These are phyloP conservation scores for Epinephelus awoara DNA, from an alignment of 2,797 vertebrate genomes.

Conservation along the genomic window DNA sequence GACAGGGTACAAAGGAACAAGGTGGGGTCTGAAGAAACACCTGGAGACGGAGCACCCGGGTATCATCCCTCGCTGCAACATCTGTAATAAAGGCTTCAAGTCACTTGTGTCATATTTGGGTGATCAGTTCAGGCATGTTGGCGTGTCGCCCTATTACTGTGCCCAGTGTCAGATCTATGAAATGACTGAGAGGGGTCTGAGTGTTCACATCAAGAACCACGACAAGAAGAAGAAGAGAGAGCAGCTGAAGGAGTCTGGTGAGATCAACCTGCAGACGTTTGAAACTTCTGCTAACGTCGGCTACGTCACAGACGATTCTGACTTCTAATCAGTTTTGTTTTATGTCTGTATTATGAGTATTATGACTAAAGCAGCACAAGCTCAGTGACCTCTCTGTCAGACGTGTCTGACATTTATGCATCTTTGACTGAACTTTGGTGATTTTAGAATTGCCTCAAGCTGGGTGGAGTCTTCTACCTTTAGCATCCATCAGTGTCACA, in stretches of 20 bases:
- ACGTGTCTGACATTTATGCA: conserved; percentile 2
- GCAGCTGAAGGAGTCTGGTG: not conserved
- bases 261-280: not conserved
- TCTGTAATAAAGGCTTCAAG: conserved; percentile 63
- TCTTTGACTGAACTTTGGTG: conserved; percentile 1
- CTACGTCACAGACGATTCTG: conserved; percentile 55
- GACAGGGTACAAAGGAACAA: conserved; percentile 22
- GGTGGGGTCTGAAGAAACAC: conserved; percentile 58
- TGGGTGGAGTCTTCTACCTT: too few species aligned
- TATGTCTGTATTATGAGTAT: not conserved
- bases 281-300: not conserved
- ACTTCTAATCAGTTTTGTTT: conserved; percentile 41
- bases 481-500: not conserved
- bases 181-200: conserved; percentile 68
- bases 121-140: conserved; percentile 72
- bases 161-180: conserved; percentile 73
- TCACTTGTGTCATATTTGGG: conserved; percentile 56
- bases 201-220: conserved; percentile 66
- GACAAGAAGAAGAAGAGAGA: conserved; percentile 38
- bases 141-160: conserved; percentile 71
- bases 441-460: not conserved
- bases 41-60: conserved; percentile 63
- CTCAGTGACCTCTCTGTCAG: conserved; percentile 16
- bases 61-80: conserved; percentile 56
- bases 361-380: not conserved